A percentile compares a stretch with the other conserved stretches of the same genome.
phyloP scores from a whole-genome alignment of 2,888 invertebrate genomes.

The Scelioninae gen. 1 region DNA sequence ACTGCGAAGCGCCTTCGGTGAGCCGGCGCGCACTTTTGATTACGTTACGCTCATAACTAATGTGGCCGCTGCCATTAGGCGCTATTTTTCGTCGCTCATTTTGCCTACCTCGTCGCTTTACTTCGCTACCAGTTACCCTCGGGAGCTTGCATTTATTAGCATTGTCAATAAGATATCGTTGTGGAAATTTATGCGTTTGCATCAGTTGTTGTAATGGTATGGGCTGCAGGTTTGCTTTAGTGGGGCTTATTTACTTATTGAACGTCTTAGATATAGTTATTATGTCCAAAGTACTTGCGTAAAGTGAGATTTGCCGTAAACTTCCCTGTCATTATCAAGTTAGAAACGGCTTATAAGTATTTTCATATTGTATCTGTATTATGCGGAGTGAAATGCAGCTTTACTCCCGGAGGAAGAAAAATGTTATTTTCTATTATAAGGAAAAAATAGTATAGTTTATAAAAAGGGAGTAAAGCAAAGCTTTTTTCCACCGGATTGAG shows the following conservation, averaged over 20 bases:
- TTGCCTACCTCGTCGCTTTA: constrained; percentile 27
- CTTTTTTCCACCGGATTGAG: too few relatives aligned
- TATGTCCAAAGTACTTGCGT: neutral
- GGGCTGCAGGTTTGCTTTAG: neutral
- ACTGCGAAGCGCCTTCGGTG: too few relatives aligned
- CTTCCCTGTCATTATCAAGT: too few relatives aligned
- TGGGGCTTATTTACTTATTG: constrained; percentile 40
- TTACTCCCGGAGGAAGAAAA: too few relatives aligned
- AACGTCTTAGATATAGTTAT: constrained; percentile 28
- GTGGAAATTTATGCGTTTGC: constrained; percentile 27
- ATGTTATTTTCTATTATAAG: too few relatives aligned
- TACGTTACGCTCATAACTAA: too few relatives aligned
- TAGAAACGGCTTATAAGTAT: neutral
- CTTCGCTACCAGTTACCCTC: constrained; percentile 41
- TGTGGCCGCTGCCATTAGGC: constrained; percentile 40
- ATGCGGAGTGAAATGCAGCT: too few relatives aligned
- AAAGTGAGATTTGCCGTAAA: constrained; percentile 1
- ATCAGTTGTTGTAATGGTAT: constrained; percentile 17
- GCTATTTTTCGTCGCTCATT: constrained; percentile 47
- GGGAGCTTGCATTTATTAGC: constrained; percentile 41
- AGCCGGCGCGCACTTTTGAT: too few relatives aligned
- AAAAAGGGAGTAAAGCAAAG: too few relatives aligned
- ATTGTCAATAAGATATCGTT: constrained; percentile 46
- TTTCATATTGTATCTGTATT: neutral
- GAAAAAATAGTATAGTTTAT: too few relatives aligned